Percentiles rank a stretch among this genome's conserved stretches.
phyloP scores from a whole-genome alignment of 2,797 vertebrate species.

The Tiaroga cobitis region DNA sequence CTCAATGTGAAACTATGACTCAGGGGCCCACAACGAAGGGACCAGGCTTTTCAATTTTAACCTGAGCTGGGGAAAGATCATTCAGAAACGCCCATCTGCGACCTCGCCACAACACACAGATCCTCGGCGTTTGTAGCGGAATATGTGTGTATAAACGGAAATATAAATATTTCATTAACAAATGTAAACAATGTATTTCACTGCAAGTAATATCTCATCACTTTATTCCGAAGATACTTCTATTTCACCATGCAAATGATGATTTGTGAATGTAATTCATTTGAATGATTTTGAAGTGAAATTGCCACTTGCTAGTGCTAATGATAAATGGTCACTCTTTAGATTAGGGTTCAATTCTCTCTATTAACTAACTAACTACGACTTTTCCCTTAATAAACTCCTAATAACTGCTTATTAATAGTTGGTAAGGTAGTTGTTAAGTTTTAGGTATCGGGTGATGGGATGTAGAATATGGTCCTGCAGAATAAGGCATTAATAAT shows the following conservation, averaged over 20 bases:
- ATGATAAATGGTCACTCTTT: not conserved
- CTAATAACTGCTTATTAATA: no score
- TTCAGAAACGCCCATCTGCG: conserved; percentile 47
- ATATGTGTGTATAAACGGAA: not conserved
- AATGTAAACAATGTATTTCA: not conserved
- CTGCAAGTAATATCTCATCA: not conserved
- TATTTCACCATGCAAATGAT: not conserved
- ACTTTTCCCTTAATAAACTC: no score
- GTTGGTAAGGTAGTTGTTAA: no score
- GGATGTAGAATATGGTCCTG: no score
- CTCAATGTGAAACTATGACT: conserved; percentile 57
- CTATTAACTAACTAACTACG: no score
- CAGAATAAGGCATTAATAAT: no score
- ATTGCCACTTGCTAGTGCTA: not conserved
- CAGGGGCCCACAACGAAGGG: conserved; percentile 43
- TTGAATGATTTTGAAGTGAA: not conserved
- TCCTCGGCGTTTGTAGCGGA: not conserved
- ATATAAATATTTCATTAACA: not conserved
- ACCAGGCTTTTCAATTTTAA: conserved; percentile 47
- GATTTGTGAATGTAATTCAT: no score
- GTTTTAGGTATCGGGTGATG: no score
- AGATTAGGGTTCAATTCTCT: no score
- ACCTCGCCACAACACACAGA: conserved; percentile 1
- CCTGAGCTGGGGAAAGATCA: conserved; percentile 21
- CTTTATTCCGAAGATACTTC: not conserved